Conservation (phyloP, 2,113 vertebrate species). For the Ceyx melanurus region DNA sequence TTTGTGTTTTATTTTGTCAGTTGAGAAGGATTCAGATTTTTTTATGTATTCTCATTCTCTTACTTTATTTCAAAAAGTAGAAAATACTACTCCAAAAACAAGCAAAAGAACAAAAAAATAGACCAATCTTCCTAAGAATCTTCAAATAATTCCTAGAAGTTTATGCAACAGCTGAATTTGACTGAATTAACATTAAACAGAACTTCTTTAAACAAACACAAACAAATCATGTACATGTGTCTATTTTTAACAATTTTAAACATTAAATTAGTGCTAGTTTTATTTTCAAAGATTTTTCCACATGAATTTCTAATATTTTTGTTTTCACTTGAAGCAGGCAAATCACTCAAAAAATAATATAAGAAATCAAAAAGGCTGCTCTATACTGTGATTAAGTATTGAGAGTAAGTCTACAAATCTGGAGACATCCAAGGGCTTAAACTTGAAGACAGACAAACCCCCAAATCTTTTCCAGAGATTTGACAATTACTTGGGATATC, state of each 20-base stretch:
- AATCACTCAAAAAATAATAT: neutral
- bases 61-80: constrained; percentile 46
- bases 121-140: constrained; percentile 42
- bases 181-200: constrained; percentile 48
- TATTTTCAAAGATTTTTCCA: constrained; percentile 18
- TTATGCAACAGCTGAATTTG: constrained; percentile 31
- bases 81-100: constrained; percentile 15
- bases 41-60: neutral
- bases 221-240: constrained; percentile 52
- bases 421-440: neutral
- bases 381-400: neutral
- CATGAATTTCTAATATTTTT: constrained; percentile 9
- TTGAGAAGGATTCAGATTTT: neutral
- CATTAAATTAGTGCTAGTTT: neutral
- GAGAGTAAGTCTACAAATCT: neutral
- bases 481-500: neutral
- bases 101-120: neutral
- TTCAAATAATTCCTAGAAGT: constrained; percentile 62
- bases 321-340: constrained; percentile 8
- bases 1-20: neutral
- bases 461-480: neutral
- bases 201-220: constrained; percentile 50
- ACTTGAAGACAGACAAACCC: neutral
- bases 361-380: neutral
- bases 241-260: constrained; percentile 48